Percentiles rank a stretch among this genome's conserved stretches.
These are phyloP conservation scores for Neoascia interrupta DNA, from an alignment of 2,888 invertebrate species.

Conservation along the genomic window DNA sequence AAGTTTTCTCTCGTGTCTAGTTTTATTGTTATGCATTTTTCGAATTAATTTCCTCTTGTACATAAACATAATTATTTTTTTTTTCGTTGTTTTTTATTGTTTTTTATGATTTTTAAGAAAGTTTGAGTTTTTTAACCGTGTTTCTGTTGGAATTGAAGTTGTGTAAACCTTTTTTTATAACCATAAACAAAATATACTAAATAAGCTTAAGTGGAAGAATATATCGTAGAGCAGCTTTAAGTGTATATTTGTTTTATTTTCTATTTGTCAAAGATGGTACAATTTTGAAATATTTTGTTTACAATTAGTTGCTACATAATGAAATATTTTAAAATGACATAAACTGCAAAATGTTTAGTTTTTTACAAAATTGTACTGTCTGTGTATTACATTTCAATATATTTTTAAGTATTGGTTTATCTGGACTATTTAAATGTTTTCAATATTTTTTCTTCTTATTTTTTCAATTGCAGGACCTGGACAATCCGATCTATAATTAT, in stretches of 20 bases:
- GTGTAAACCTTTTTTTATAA: conserved; percentile 8
- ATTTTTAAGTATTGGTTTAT: conserved; percentile 12
- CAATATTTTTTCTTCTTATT: conserved; percentile 51
- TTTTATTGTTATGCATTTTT: conserved; percentile 61
- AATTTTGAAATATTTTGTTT: conserved; percentile 14
- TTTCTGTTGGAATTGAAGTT: conserved; percentile 54
- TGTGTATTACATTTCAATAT: not conserved
- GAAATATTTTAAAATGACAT: not conserved
- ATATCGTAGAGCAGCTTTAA: conserved; percentile 57
- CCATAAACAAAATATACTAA: conserved; percentile 11
- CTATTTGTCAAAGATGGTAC: conserved; percentile 24
- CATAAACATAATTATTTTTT: conserved; percentile 54
- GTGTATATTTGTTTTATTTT: conserved; percentile 28
- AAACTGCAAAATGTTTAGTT: not conserved
- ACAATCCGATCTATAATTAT: conserved; percentile 83
- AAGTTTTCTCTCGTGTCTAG: conserved; percentile 77
- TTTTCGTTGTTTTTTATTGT: conserved; percentile 55
- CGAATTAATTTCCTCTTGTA: conserved; percentile 58
- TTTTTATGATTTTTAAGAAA: conserved; percentile 29
- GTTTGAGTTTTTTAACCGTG: conserved; percentile 59
- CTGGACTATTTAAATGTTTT: not conserved
- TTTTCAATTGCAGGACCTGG: conserved; percentile 82
- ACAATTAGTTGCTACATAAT: not conserved
- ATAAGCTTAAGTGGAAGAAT: conserved; percentile 51
- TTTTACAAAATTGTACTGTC: not conserved